phyloP scores from a whole-genome alignment of 1,140 invertebrate species.

The Meloidogyne exigua region DNA sequence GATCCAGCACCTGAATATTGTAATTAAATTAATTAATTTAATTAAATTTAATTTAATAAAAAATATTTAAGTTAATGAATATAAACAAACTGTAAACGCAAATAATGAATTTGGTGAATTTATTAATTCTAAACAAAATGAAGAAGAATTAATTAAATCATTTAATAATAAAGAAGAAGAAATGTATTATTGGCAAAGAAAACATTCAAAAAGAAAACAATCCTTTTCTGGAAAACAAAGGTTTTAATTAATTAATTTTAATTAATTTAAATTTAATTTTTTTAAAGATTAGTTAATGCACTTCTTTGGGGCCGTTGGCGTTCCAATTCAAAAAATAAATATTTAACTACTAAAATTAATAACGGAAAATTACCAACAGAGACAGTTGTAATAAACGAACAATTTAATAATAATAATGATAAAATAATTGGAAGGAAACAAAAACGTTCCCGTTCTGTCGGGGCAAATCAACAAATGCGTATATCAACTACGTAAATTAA shows the following conservation, averaged over 20 bases:
- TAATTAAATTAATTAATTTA: slow-evolving; percentile 3
- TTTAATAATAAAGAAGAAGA: not conserved
- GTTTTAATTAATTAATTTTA: not conserved
- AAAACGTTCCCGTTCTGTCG: slow-evolving; percentile 38
- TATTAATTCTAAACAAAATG: not conserved
- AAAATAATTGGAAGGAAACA: not conserved
- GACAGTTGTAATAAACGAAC: not conserved
- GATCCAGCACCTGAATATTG: not conserved
- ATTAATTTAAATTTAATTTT: not conserved
- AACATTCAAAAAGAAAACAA: slow-evolving; percentile 12
- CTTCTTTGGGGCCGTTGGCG: not conserved
- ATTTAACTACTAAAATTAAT: not conserved
- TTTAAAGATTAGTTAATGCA: not conserved
- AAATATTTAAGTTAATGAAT: not conserved
- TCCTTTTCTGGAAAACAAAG: not conserved
- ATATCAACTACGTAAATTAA: slow-evolving; percentile 19
- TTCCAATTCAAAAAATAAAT: not conserved
- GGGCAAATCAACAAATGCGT: slow-evolving; percentile 31
- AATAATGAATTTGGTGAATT: slow-evolving; percentile 2
- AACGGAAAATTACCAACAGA: too few species aligned
- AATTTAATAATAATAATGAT: not conserved
- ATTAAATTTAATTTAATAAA: not conserved
- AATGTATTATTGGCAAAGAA: not conserved
- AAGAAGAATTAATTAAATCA: not conserved
- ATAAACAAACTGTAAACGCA: not conserved